phyloP scores from a whole-genome alignment of 2,888 invertebrate species.

The Phoenoteleia sp. region DNA sequence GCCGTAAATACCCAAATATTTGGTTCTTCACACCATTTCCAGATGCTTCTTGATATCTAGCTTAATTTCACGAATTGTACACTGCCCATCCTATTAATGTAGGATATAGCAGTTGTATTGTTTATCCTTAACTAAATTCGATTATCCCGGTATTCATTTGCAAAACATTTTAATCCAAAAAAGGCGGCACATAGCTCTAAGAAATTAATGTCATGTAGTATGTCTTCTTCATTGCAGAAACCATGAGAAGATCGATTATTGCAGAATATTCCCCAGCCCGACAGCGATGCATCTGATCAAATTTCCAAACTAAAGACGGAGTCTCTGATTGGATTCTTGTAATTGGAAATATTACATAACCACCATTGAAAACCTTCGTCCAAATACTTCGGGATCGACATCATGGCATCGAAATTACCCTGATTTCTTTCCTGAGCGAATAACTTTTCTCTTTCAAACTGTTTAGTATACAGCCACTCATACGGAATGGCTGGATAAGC shows the following conservation, averaged over 20 bases:
- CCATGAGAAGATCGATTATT: slow-evolving; percentile 11
- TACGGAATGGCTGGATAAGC: neutral
- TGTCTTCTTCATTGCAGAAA: slow-evolving; percentile 43
- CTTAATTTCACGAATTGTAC: slow-evolving; percentile 48
- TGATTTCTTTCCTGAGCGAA: neutral
- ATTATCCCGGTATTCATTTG: neutral
- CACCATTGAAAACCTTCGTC: slow-evolving; percentile 43
- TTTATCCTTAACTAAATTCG: slow-evolving; percentile 38
- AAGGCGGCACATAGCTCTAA: slow-evolving; percentile 41
- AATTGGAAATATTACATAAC: neutral
- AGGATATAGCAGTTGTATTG: slow-evolving; percentile 56
- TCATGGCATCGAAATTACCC: slow-evolving; percentile 5
- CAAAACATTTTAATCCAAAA: slow-evolving; percentile 55
- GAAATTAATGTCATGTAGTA: slow-evolving; percentile 8
- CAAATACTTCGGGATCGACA: slow-evolving; percentile 6
- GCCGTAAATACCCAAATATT: slow-evolving; percentile 56
- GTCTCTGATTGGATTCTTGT: slow-evolving; percentile 28
- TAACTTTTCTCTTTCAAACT: slow-evolving; percentile 12
- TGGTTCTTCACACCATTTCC: slow-evolving; percentile 50
- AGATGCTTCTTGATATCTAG: slow-evolving; percentile 40
- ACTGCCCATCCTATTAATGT: slow-evolving; percentile 54
- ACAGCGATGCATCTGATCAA: slow-evolving; percentile 42
- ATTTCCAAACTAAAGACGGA: slow-evolving; percentile 23
- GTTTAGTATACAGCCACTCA: slow-evolving; percentile 2
- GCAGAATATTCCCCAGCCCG: slow-evolving; percentile 48